phyloP scores from a whole-genome alignment of 2,113 vertebrate species.

The Nematolebias whitei region DNA sequence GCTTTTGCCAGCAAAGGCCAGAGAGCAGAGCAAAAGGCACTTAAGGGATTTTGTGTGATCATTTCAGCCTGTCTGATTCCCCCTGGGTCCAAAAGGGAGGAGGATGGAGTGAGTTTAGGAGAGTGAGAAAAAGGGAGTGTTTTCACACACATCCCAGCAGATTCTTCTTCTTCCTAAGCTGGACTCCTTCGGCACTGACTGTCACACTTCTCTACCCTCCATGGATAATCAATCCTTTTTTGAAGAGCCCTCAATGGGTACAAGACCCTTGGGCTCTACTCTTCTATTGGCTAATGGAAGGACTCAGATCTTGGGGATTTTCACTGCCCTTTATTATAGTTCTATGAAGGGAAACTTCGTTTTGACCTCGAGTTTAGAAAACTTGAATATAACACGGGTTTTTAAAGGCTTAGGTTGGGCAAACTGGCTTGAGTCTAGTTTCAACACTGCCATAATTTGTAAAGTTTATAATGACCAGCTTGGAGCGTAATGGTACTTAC shows the following conservation, averaged over 20 bases:
- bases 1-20: slow-evolving; percentile 28
- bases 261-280: slow-evolving; percentile 54
- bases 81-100: slow-evolving; percentile 52
- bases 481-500: no score
- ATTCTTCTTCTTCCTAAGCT: slow-evolving; percentile 60
- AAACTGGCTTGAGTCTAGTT: background rate
- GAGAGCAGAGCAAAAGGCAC: slow-evolving; percentile 60
- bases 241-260: slow-evolving; percentile 65
- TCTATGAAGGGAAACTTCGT: slow-evolving; percentile 62
- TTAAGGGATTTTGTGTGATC: slow-evolving; percentile 72
- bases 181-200: slow-evolving; percentile 73
- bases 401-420: background rate
- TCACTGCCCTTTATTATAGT: slow-evolving; percentile 65
- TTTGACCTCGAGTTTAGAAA: slow-evolving; percentile 62
- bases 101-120: slow-evolving; percentile 44
- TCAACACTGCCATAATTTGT: background rate
- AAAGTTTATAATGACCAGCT: background rate
- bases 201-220: slow-evolving; percentile 73
- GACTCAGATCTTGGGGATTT: slow-evolving; percentile 68
- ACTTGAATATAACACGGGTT: slow-evolving; percentile 5
- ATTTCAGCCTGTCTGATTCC: slow-evolving; percentile 72
- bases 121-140: slow-evolving; percentile 50
- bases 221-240: slow-evolving; percentile 79
- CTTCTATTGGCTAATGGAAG: slow-evolving; percentile 56
- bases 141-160: slow-evolving; percentile 62